phyloP scores from a whole-genome alignment of 2,797 vertebrate species.

The Lophotriccus pileatus region DNA sequence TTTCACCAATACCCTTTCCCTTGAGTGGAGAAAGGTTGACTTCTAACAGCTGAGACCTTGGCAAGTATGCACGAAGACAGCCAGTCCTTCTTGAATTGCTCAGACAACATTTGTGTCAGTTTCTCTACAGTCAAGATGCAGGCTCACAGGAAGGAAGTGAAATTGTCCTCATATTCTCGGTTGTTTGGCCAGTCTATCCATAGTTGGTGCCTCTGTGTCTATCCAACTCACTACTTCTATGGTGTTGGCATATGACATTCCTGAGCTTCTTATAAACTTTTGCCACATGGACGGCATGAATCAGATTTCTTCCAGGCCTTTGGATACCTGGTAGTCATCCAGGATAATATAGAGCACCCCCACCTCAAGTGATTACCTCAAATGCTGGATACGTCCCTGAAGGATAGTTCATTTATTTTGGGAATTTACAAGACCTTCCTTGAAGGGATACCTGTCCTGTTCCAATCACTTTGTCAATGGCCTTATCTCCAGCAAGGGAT shows the following conservation, averaged over 20 bases:
- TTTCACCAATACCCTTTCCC: neutral
- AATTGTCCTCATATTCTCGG: neutral
- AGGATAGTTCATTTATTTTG: neutral
- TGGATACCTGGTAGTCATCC: accelerated
- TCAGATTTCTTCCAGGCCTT: neutral
- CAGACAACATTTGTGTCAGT: neutral
- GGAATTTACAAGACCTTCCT: neutral
- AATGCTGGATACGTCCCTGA: neutral
- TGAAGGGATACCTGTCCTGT: neutral
- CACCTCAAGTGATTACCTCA: neutral
- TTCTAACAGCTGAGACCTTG: neutral
- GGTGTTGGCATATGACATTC: neutral
- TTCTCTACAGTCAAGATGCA: neutral
- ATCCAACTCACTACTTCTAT: neutral
- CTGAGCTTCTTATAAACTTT: neutral
- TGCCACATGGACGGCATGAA: accelerated
- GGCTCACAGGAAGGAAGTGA: neutral
- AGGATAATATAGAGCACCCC: neutral
- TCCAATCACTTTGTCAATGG: neutral
- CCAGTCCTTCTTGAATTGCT: neutral
- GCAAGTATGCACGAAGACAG: neutral
- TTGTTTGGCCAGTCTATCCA: neutral
- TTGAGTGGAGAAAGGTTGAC: neutral
- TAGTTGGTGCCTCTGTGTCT: neutral
- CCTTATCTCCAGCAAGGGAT: neutral